Percentiles rank a stretch among this genome's conserved stretches.
These are phyloP conservation scores for Monarcha castaneiventris DNA, from an alignment of 2,113 vertebrate species.

Conservation along the genomic window DNA sequence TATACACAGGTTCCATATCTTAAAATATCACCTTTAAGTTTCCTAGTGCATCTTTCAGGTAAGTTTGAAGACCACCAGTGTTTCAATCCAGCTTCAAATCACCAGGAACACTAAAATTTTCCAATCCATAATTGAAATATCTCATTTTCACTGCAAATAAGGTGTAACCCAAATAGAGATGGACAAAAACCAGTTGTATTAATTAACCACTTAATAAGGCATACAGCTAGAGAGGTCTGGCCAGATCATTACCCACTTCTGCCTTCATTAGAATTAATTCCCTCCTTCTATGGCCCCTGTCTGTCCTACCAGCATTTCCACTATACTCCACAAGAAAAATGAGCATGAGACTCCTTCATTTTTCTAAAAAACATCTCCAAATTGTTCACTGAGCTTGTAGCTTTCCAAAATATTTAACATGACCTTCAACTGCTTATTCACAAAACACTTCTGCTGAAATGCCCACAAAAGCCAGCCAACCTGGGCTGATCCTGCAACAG, in stretches of 20 bases:
- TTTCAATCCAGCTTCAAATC: background rate
- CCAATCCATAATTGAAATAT: background rate
- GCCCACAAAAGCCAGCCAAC: background rate
- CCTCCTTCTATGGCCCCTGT: background rate
- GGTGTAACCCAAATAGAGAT: background rate
- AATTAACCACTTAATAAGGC: background rate
- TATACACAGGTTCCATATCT: background rate
- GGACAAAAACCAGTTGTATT: background rate
- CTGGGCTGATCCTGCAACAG: background rate
- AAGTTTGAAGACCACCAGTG: background rate
- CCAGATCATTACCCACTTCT: background rate
- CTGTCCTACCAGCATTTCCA: background rate
- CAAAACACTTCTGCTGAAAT: background rate
- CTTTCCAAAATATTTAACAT: background rate
- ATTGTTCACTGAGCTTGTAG: background rate
- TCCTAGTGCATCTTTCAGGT: background rate
- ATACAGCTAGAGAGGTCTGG: background rate
- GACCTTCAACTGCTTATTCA: background rate
- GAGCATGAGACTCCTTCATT: accelerated
- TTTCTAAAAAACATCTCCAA: background rate
- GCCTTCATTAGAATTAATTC: background rate
- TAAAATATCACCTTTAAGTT: background rate
- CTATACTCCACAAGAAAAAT: background rate
- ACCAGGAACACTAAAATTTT: background rate
- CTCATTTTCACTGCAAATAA: background rate